Evolutionary conservation across 1,140 invertebrate genomes (phyloP).

Genomic region (Zaprionus ornatus): DNA sequence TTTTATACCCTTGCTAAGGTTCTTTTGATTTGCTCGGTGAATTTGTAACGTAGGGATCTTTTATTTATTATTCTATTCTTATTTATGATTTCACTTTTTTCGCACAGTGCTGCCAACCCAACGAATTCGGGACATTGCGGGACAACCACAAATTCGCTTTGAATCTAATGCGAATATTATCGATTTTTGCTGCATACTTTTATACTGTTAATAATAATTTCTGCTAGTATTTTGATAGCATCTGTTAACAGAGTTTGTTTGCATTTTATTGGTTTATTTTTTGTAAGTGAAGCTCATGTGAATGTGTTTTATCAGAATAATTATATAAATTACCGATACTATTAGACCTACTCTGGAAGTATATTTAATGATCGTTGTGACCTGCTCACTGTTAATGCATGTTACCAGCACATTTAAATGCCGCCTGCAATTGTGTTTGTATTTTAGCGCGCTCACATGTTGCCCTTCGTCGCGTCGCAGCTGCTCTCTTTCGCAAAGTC

Average conservation of each 20-base stretch:
- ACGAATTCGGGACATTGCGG: too few relatives aligned
- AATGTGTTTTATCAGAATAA: background rate
- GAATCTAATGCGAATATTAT: background rate
- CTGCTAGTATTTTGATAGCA: too few relatives aligned
- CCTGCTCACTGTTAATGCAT: slow-evolving; percentile 14
- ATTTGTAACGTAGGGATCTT: background rate
- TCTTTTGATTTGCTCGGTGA: background rate
- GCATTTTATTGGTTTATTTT: background rate
- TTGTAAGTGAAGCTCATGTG: background rate
- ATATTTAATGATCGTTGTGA: slow-evolving; percentile 9
- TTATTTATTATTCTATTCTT: too few relatives aligned
- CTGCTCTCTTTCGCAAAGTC: slow-evolving; percentile 28
- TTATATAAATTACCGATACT: background rate
- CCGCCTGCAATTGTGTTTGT: slow-evolving; percentile 44
- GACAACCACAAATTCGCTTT: background rate
- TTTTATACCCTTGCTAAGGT: slow-evolving; percentile 8
- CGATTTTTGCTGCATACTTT: slow-evolving; percentile 36
- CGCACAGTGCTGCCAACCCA: too few relatives aligned
- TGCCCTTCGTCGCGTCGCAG: slow-evolving; percentile 25
- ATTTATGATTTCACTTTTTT: too few relatives aligned
- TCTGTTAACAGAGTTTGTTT: background rate
- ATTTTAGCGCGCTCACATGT: slow-evolving; percentile 45
- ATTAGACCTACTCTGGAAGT: background rate
- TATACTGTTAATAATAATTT: background rate
- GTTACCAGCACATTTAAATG: slow-evolving; percentile 43